A percentile compares a stretch with the other conserved stretches of the same genome.
Conservation (phyloP, 2,888 invertebrate genomes). For the Clanis bilineata region DNA sequence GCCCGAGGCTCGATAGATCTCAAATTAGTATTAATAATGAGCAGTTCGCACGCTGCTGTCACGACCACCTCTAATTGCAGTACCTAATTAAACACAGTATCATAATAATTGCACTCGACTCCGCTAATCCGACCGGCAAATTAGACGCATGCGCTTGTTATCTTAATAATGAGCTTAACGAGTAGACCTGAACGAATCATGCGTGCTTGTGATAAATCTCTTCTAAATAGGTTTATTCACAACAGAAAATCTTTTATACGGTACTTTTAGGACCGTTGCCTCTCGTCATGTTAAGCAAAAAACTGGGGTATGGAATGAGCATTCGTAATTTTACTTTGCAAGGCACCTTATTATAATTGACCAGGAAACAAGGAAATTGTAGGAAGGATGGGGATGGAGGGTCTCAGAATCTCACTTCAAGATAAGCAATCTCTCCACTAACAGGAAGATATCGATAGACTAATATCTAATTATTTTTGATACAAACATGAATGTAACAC, state of each 20-base stretch:
- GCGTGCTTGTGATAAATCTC: constrained; percentile 24
- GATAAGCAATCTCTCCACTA: too few species aligned
- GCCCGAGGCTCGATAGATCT: constrained; percentile 28
- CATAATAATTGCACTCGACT: constrained; percentile 54
- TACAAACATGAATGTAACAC: too few species aligned
- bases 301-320: too few species aligned
- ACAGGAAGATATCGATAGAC: too few species aligned
- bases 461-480: too few species aligned
- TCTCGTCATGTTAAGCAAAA: too few species aligned
- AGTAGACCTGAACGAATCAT: constrained; percentile 40
- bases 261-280: background rate
- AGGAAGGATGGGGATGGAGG: too few species aligned
- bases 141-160: constrained; percentile 45
- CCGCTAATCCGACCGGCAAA: constrained; percentile 49
- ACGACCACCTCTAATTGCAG: constrained; percentile 60
- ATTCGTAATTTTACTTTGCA: too few species aligned
- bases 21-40: constrained; percentile 66
- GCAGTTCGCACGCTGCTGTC: constrained; percentile 56
- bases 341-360: too few species aligned
- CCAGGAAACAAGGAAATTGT: too few species aligned
- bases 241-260: background rate
- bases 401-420: too few species aligned
- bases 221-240: background rate
- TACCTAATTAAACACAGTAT: constrained; percentile 66
- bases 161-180: constrained; percentile 47